phyloP scores from a whole-genome alignment of 2,888 invertebrate genomes.

The Pseudanteris insignis region DNA sequence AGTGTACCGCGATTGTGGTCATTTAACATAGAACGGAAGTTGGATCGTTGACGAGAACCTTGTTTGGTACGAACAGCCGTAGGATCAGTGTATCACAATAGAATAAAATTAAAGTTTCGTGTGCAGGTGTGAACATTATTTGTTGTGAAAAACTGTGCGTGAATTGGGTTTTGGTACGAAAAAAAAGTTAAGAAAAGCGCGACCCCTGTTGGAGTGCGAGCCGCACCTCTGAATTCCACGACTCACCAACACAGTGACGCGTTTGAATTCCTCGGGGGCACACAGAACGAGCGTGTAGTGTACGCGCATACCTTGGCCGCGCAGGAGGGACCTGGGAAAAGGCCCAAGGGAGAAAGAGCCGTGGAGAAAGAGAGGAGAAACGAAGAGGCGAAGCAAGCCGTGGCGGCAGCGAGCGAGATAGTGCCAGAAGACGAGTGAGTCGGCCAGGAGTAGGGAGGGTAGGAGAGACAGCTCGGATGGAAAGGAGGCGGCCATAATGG shows the following conservation, averaged over 20 bases:
- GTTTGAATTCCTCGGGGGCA: slow-evolving; percentile 45
- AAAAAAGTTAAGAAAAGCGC: slow-evolving; percentile 42
- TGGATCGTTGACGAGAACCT: too few relatives aligned
- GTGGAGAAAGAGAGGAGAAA: slow-evolving; percentile 40
- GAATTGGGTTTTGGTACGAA: slow-evolving; percentile 2
- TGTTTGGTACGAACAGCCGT: too few relatives aligned
- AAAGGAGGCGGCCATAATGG: slow-evolving; percentile 59
- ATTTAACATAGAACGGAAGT: too few relatives aligned
- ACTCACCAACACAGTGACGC: slow-evolving; percentile 48
- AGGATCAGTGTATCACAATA: too few relatives aligned
- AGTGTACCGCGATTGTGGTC: too few relatives aligned
- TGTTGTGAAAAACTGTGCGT: too few relatives aligned
- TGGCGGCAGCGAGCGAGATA: slow-evolving; percentile 29
- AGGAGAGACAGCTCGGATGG: slow-evolving; percentile 39
- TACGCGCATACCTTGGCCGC: slow-evolving; percentile 45
- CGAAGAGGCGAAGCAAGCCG: slow-evolving; percentile 29
- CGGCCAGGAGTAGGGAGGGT: slow-evolving; percentile 21
- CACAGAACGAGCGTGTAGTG: slow-evolving; percentile 28
- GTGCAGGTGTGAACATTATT: too few relatives aligned
- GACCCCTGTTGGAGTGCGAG: slow-evolving; percentile 38
- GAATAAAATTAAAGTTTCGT: too few relatives aligned
- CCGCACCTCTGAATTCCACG: slow-evolving; percentile 60
- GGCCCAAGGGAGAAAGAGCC: slow-evolving; percentile 37
- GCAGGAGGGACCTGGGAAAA: slow-evolving; percentile 44
- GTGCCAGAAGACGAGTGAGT: slow-evolving; percentile 27